Conservation (phyloP, 2,888 invertebrate genomes). For the Aquatica leii region DNA sequence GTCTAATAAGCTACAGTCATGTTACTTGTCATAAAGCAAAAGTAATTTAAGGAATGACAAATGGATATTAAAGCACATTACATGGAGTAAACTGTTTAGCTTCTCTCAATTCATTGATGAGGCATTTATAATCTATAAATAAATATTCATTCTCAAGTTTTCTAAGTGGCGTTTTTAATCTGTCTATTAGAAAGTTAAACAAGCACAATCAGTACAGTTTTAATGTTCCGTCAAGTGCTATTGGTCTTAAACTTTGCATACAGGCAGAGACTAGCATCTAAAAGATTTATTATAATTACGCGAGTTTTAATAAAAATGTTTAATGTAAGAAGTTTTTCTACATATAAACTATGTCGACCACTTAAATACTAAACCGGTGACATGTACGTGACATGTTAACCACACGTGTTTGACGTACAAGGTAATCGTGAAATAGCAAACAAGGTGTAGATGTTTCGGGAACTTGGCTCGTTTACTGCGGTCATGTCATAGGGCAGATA, state of each 20-base stretch:
- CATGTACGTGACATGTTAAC: slow-evolving; percentile 43
- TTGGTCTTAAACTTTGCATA: neutral
- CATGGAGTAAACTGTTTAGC: neutral
- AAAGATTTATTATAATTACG: slow-evolving; percentile 3
- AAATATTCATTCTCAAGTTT: too few species aligned
- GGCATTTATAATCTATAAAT: neutral
- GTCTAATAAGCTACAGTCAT: neutral
- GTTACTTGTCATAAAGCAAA: neutral
- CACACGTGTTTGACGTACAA: slow-evolving; percentile 45
- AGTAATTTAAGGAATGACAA: slow-evolving; percentile 5
- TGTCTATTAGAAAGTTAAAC: too few species aligned
- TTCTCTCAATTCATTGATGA: slow-evolving; percentile 1
- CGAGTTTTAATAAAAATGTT: slow-evolving; percentile 1
- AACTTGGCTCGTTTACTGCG: slow-evolving; percentile 41
- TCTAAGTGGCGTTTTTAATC: too few species aligned
- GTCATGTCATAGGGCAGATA: slow-evolving; percentile 41
- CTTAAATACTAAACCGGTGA: slow-evolving; percentile 33
- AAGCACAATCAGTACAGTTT: too few species aligned
- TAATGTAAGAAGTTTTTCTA: slow-evolving; percentile 5
- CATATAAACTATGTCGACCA: slow-evolving; percentile 27
- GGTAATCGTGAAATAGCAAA: slow-evolving; percentile 40
- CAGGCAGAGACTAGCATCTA: neutral
- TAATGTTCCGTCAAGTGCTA: neutral
- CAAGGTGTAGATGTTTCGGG: slow-evolving; percentile 44
- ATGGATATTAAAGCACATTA: neutral